These are phyloP conservation scores for Leucoraja erinaceus DNA, from an alignment of 2,113 vertebrate genomes.

Conservation along the genomic window DNA sequence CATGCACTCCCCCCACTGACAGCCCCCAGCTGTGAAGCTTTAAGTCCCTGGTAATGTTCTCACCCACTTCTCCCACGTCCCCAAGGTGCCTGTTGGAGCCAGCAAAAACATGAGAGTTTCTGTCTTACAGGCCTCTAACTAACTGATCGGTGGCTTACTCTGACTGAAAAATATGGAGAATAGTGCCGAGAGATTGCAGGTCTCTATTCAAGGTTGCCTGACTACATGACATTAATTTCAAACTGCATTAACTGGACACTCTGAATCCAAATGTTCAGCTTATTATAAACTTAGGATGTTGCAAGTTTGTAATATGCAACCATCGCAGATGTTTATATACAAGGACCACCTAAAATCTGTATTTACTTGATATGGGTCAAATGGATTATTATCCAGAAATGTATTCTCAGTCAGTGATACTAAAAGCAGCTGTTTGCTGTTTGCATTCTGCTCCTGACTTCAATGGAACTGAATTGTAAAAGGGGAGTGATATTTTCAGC, in stretches of 20 bases:
- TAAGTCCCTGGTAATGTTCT: constrained; percentile 49
- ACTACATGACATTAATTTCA: background rate
- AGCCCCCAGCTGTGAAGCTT: constrained; percentile 54
- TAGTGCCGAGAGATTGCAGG: background rate
- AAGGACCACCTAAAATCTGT: background rate
- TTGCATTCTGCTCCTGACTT: no score
- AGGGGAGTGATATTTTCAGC: no score
- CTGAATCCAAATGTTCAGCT: background rate
- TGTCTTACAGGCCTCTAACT: background rate
- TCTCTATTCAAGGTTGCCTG: background rate
- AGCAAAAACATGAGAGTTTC: constrained; percentile 50
- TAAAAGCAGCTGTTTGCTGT: no score
- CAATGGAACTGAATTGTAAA: no score
- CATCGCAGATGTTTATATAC: background rate
- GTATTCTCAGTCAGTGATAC: no score
- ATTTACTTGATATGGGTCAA: background rate
- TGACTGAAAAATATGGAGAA: background rate
- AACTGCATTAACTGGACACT: background rate
- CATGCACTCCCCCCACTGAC: constrained; percentile 47
- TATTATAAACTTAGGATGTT: background rate
- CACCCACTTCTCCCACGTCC: constrained; percentile 41
- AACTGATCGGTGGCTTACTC: background rate
- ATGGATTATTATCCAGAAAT: background rate
- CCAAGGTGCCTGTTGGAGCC: constrained; percentile 44
- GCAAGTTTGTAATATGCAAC: constrained; percentile 1